These are phyloP conservation scores for Caenorhabditis becei DNA, from an alignment of 2,888 invertebrate species.

Conservation along the genomic window DNA sequence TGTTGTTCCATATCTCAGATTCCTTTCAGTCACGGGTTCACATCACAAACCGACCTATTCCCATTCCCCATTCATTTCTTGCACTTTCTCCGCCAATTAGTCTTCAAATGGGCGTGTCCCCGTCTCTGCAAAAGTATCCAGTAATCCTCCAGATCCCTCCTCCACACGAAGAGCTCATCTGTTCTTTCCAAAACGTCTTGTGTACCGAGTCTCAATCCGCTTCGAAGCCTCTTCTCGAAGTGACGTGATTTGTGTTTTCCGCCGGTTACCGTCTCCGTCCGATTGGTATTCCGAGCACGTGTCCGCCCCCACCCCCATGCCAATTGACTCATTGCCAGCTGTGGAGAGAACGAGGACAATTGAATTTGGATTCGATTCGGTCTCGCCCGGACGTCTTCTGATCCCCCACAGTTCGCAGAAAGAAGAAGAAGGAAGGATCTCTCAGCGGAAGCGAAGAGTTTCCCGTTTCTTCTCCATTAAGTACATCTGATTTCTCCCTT, in stretches of 20 bases:
- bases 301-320: slow-evolving; percentile 5
- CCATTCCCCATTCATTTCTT: background rate
- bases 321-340: slow-evolving; percentile 13
- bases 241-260: slow-evolving; percentile 33
- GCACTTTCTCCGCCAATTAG: slow-evolving; percentile 2
- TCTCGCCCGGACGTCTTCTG: background rate
- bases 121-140: background rate
- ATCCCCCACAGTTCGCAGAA: background rate
- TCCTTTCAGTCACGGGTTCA: slow-evolving; percentile 1
- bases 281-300: slow-evolving; percentile 22
- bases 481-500: slow-evolving; percentile 40
- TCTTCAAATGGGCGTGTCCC: background rate
- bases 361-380: slow-evolving; percentile 12
- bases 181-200: slow-evolving; percentile 20
- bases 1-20: slow-evolving; percentile 20
- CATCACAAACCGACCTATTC: slow-evolving; percentile 2
- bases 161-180: slow-evolving; percentile 1
- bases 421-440: background rate
- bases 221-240: background rate
- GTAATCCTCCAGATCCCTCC: slow-evolving; percentile 5
- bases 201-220: background rate
- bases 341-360: slow-evolving; percentile 16
- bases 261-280: slow-evolving; percentile 5
- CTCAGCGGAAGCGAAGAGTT: slow-evolving; percentile 1
- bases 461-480: slow-evolving; percentile 22